phyloP scores from a whole-genome alignment of 2,113 vertebrate genomes.

The Amblyopsis rosae region DNA sequence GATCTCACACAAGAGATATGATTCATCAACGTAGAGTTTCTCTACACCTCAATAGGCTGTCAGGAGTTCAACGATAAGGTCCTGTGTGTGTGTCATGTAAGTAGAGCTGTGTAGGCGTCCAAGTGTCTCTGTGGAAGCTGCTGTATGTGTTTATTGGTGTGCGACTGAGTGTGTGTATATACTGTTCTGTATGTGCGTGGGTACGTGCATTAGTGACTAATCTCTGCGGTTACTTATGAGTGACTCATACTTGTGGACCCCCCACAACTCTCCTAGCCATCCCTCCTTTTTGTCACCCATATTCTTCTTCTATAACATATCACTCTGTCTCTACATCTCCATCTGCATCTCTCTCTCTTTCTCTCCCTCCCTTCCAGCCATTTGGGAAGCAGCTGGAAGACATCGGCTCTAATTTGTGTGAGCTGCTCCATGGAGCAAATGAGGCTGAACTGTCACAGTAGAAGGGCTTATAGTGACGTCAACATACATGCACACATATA shows the following conservation, averaged over 20 bases:
- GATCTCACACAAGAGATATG: slow-evolving; percentile 25
- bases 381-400: slow-evolving; percentile 60
- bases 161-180: background rate
- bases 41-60: background rate
- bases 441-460: slow-evolving; percentile 49
- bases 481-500: no score
- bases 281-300: slow-evolving; percentile 3
- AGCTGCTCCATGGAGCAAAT: slow-evolving; percentile 55
- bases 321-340: background rate
- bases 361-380: slow-evolving; percentile 26
- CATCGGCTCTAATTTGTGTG: slow-evolving; percentile 62
- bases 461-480: no score
- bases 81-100: slow-evolving; percentile 9
- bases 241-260: slow-evolving; percentile 55
- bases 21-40: slow-evolving; percentile 34
- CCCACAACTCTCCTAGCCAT: slow-evolving; percentile 35
- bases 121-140: background rate
- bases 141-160: slow-evolving; percentile 3
- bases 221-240: slow-evolving; percentile 23
- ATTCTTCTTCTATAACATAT: slow-evolving; percentile 8
- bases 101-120: slow-evolving; percentile 15
- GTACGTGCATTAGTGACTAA: slow-evolving; percentile 22
- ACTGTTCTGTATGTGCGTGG: background rate
- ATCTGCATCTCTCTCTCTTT: background rate
- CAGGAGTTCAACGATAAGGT: background rate